Evolutionary conservation across 1,140 invertebrate genomes (phyloP).

Genomic region (Phenacoccus solenopsis): DNA sequence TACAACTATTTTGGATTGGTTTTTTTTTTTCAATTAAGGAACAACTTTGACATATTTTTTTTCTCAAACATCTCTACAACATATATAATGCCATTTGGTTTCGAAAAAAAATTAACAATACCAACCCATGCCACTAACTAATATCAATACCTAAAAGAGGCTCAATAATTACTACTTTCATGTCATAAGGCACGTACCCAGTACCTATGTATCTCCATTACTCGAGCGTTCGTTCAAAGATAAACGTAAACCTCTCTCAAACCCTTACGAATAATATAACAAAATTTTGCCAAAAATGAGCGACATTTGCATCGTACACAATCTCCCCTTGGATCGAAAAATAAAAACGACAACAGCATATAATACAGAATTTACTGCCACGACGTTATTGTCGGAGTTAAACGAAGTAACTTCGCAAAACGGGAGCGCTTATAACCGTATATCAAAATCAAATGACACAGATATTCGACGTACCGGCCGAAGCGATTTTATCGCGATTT

Average conservation of each 20-base stretch:
- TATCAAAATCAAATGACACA: slow-evolving; percentile 15
- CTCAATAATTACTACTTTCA: no score
- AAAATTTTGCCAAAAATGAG: neutral
- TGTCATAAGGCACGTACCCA: no score
- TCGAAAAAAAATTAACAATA: no score
- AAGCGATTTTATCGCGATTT: slow-evolving; percentile 11
- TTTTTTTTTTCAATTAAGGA: no score
- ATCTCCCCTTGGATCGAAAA: neutral
- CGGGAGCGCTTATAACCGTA: slow-evolving; percentile 1
- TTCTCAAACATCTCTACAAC: no score
- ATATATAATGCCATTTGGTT: no score
- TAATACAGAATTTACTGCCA: neutral
- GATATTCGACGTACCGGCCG: neutral
- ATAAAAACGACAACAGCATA: neutral
- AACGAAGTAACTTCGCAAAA: neutral
- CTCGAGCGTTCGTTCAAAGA: neutral
- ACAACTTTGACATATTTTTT: no score
- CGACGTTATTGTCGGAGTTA: neutral
- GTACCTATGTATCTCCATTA: neutral
- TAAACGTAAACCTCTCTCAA: neutral
- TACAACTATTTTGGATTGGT: no score
- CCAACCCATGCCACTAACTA: no score
- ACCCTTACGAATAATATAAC: neutral
- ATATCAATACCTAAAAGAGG: no score
- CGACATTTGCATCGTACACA: neutral